phyloP scores from a whole-genome alignment of 1,140 invertebrate species.

The Drosophila tropicalis region DNA sequence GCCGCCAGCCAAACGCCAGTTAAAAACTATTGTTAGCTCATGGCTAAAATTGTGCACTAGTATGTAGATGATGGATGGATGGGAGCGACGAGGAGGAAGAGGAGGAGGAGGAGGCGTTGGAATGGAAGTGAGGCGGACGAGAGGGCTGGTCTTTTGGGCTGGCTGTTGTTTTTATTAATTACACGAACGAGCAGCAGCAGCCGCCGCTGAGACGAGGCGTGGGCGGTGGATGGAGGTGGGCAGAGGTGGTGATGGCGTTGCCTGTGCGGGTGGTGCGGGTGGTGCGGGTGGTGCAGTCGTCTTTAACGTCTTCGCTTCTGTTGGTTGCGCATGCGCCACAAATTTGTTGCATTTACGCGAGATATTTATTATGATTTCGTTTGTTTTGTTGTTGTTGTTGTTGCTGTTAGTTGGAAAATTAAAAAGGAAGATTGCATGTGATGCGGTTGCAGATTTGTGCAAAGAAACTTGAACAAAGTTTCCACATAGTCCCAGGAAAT shows the following conservation, averaged over 20 bases:
- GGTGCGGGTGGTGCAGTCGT: neutral
- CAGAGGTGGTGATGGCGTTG: neutral
- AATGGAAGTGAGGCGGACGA: neutral
- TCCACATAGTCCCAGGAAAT: neutral
- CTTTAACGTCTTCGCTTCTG: constrained; percentile 24
- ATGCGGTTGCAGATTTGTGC: constrained; percentile 29
- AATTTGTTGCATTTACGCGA: constrained; percentile 66
- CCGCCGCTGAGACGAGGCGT: constrained; percentile 5
- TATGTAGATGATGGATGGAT: constrained; percentile 5
- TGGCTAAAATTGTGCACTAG: constrained; percentile 9
- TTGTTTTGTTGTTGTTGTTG: constrained; percentile 22
- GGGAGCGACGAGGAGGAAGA: neutral
- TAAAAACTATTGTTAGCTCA: constrained; percentile 41
- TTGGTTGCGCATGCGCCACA: constrained; percentile 63
- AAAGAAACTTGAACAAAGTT: constrained; percentile 6
- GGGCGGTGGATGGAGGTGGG: neutral
- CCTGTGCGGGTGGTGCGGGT: neutral
- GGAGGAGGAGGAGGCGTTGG: neutral
- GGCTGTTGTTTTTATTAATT: constrained; percentile 61
- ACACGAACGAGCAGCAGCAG: constrained; percentile 22
- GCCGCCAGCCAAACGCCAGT: constrained; percentile 42
- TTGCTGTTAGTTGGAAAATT: constrained; percentile 40
- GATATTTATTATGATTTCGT: constrained; percentile 65
- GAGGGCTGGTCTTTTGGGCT: constrained; percentile 14
- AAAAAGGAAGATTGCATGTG: constrained; percentile 52